Base-by-base conservation (phyloP, 2,797 vertebrate genomes). In the Adrianichthys oophorus region DNA sequence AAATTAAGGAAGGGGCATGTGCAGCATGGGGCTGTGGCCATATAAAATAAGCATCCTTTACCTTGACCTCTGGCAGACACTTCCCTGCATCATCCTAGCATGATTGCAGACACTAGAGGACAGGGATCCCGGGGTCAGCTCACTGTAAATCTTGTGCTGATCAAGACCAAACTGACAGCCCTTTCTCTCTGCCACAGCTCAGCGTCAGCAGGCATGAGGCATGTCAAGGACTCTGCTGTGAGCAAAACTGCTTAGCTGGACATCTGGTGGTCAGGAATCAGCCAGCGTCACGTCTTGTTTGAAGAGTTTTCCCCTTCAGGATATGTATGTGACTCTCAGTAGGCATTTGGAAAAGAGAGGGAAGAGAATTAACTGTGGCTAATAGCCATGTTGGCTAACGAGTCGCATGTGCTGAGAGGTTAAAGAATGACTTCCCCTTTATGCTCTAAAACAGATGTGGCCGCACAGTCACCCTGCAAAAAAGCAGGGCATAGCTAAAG, bases 1-100 rank as follows among this genome's bases (percentile, higher is more conserved):
- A 94, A 95, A 94, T 94, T 91, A 92, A 93, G 90, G 92, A 76
- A 50, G 32, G 69, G 78, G 59, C 76, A 72, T 65, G 68, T 63
- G 67, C 69, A 73, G 73, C 72, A 51, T 71, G 78, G 47, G 68
- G 61, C 64, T 55, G 41, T 1, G 55, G 65, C 68, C 79, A 72
- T 74, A 8, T 80, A 81, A 75, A 85, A 85, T 85, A 74, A 75
- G 63, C 65, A 72, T 80, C 77, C 56, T 49, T 81, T 70, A 68
- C 83, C 76, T 72, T 86, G 83, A 86, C 86, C 85, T 81, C 71
- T 41, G 56, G 52, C 59, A 67, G 52, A 42, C 48, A 19, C 51
- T 60, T 37, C 70, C 65, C 65, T 10, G 41, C 21, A 68, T 62
- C 76, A 54, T 74, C 63, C 68, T 57, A 56, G 74, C 76, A 68